Evolutionary conservation across 2,888 invertebrate genomes (phyloP).

Genomic region (Marronus borbonicus): DNA sequence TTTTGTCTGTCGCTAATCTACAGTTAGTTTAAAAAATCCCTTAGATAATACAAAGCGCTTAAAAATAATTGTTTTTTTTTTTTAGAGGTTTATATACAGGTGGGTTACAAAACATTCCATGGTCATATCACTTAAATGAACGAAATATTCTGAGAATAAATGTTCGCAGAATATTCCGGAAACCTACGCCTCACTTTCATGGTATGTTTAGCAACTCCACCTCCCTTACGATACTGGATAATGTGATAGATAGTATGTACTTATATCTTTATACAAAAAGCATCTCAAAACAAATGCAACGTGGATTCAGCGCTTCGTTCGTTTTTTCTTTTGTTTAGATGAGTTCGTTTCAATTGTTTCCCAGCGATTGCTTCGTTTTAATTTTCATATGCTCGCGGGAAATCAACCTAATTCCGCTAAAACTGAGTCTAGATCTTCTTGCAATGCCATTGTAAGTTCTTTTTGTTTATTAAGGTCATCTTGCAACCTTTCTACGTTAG

Average conservation of each 20-base stretch:
- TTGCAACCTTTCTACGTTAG: slow-evolving; percentile 89
- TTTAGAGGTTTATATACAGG: slow-evolving; percentile 40
- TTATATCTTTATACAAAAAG: slow-evolving; percentile 44
- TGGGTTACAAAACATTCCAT: slow-evolving; percentile 38
- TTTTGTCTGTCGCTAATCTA: slow-evolving; percentile 38
- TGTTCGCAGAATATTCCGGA: not conserved
- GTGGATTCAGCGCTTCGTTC: slow-evolving; percentile 40
- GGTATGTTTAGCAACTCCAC: slow-evolving; percentile 25
- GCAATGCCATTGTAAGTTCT: slow-evolving; percentile 82
- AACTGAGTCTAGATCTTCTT: slow-evolving; percentile 89
- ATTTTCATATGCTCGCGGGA: not conserved
- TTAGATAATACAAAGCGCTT: slow-evolving; percentile 49
- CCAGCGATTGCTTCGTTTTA: slow-evolving; percentile 29
- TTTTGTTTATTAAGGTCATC: slow-evolving; percentile 89
- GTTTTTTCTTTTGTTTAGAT: slow-evolving; percentile 18
- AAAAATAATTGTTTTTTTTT: slow-evolving; percentile 34
- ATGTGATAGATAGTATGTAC: slow-evolving; percentile 33
- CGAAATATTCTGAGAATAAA: not conserved
- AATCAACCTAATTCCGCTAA: slow-evolving; percentile 86
- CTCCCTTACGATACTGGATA: slow-evolving; percentile 25
- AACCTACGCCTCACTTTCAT: not conserved
- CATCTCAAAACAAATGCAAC: slow-evolving; percentile 48
- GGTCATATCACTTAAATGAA: slow-evolving; percentile 15
- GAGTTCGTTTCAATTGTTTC: slow-evolving; percentile 31
- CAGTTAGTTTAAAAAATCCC: slow-evolving; percentile 50